Evolutionary conservation across 2,888 invertebrate genomes (phyloP).

Genomic region (Neria commutata): DNA sequence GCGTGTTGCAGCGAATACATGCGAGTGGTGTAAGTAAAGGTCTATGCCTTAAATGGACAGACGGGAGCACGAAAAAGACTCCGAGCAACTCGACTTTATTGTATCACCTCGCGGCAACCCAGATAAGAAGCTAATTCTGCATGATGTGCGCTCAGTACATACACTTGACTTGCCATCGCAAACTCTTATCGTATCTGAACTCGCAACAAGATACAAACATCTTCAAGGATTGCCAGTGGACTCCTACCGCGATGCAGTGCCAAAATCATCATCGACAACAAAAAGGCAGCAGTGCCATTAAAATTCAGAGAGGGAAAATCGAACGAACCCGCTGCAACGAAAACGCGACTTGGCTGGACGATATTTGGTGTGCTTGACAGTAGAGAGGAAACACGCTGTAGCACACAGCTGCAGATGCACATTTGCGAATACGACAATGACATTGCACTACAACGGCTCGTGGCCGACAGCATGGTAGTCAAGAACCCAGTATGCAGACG

Average conservation of each 20-base stretch:
- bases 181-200: conserved; percentile 5
- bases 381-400: too few species aligned
- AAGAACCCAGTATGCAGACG: too few species aligned
- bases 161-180: conserved; percentile 14
- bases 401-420: conserved; percentile 20
- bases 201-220: conserved; percentile 1
- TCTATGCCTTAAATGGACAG: conserved; percentile 20
- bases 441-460: conserved; percentile 20
- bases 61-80: conserved; percentile 15
- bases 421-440: conserved; percentile 26
- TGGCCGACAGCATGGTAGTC: conserved; percentile 19
- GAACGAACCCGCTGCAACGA: conserved; percentile 22
- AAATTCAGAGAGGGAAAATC: conserved; percentile 14
- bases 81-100: conserved; percentile 10
- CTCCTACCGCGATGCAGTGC: conserved; percentile 14
- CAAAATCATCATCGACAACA: conserved; percentile 26
- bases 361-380: conserved; percentile 16
- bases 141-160: conserved; percentile 10
- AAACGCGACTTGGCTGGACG: conserved; percentile 23
- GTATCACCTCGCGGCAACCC: background rate
- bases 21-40: conserved; percentile 6
- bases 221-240: conserved; percentile 19
- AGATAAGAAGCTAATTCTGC: conserved; percentile 1
- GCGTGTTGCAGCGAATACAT: conserved; percentile 4
- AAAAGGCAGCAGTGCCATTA: conserved; percentile 19